Evolutionary conservation across 2,797 vertebrate species (phyloP).

Genomic region (Rhincodon typus): DNA sequence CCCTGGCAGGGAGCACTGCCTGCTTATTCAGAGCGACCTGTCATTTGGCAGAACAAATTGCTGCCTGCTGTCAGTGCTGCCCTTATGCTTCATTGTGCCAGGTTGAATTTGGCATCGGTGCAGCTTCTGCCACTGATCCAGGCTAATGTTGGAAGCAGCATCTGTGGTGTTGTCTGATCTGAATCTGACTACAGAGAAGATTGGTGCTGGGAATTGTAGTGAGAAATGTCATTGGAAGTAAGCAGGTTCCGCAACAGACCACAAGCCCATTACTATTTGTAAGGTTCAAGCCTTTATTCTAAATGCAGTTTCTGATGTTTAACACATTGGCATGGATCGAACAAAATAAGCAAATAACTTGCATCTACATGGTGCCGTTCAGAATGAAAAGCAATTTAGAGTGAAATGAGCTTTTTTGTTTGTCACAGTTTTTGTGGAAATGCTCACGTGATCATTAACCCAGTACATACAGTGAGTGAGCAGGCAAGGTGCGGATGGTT

Average conservation of each 20-base stretch:
- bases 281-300: background rate
- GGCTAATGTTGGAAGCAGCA: slow-evolving; percentile 25
- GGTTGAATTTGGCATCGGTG: background rate
- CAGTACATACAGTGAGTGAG: background rate
- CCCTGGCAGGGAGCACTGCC: background rate
- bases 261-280: background rate
- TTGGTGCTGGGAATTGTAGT: background rate
- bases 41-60: slow-evolving; percentile 33
- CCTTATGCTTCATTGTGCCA: slow-evolving; percentile 6
- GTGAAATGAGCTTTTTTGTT: background rate
- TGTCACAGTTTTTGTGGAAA: background rate
- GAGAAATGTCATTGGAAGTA: background rate
- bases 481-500: background rate
- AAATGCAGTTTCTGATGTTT: background rate
- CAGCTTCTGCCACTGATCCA: slow-evolving; percentile 17
- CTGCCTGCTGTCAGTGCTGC: slow-evolving; percentile 19
- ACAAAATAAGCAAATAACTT: background rate
- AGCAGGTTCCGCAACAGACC: background rate
- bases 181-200: background rate
- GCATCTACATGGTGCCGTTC: background rate
- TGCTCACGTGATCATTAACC: background rate
- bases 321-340: background rate
- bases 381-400: background rate
- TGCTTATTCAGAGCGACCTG: slow-evolving; percentile 25
- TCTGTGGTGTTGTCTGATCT: slow-evolving; percentile 5